Evolutionary conservation across 2,113 vertebrate genomes (phyloP), one percentile per base, ranked within the genome.

Genomic region (Labrus mixtus): DNA sequence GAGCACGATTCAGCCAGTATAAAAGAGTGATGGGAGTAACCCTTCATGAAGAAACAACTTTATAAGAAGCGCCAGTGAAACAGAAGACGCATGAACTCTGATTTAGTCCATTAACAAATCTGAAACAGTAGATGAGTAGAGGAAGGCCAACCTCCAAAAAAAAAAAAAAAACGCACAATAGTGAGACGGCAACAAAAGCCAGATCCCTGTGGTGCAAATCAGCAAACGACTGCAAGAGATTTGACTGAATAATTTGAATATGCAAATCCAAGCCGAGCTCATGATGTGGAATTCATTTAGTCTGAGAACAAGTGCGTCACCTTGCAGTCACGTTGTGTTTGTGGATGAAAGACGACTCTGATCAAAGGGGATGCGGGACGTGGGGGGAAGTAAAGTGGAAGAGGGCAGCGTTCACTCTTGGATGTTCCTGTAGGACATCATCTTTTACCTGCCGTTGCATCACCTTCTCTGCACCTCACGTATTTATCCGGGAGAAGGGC

Each of bases 391-490:
- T 66, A n/a, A 61, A 55, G 68, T 51, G 46, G 25, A 68, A 67
- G 25, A 25, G 68, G 71, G 65, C 60, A 58, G 58, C 72, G 36
- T 59, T 86, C 84, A 73, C 65, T 81, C 76, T 60, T 22, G 70
- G 75, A 78, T 88, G 82, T 81, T 86, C 81, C 76, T 65, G 61
- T 68, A 79, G 54, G 62, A 57, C 83, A 66, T 91, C 88, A 82
- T 82, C 77, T 76, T 91, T 92, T 91, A 83, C 89, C 33, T 61
- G 66, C 50, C 4, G 41, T 92, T 93, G 88, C 93, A 87, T 92
- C 93, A 93, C 77, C 71, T 79, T 59, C 73, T 79, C 82, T 84
- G 60, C 25, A 56, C 59, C 72, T 76, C 62, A 50, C 19, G 68
- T 46, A 29, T 46, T 29, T 13, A 63, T 56, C 59, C 67, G 22